Conservation (phyloP, 35 echinoderm and acorn worm genomes). For the Patiria miniata region DNA sequence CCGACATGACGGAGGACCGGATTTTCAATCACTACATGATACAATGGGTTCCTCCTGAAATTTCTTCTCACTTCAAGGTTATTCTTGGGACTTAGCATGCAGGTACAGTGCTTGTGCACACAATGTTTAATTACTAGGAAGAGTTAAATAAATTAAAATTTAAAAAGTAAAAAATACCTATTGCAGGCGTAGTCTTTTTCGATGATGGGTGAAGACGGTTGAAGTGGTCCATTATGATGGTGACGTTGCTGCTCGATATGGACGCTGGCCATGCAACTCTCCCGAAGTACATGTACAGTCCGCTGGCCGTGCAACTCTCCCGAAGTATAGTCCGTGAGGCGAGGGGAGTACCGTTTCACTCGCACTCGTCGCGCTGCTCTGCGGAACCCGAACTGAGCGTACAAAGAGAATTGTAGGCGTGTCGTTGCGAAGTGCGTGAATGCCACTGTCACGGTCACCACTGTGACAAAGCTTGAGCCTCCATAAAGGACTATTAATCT, state of each 20-base stretch:
- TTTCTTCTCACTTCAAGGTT: too few species aligned
- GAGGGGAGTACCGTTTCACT: neutral
- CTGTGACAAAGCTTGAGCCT: too few species aligned
- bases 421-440: neutral
- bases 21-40: too few species aligned
- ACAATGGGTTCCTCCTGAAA: too few species aligned
- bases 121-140: neutral
- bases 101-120: neutral
- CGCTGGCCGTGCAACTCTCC: neutral
- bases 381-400: too few species aligned
- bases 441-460: too few species aligned
- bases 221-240: neutral
- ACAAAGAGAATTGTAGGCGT: too few species aligned
- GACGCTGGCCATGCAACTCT: neutral
- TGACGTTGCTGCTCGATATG: neutral
- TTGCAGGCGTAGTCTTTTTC: neutral
- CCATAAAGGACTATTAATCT: too few species aligned
- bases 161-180: neutral
- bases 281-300: neutral
- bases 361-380: neutral
- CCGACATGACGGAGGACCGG: too few species aligned
- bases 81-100: too few species aligned
- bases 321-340: neutral
- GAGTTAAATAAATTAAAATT: neutral
- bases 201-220: conserved; percentile 1